Percentiles rank a stretch among this genome's conserved stretches.
These are phyloP conservation scores for Silurus lanzhouensis DNA, from an alignment of 2,797 vertebrate species.

Conservation along the genomic window DNA sequence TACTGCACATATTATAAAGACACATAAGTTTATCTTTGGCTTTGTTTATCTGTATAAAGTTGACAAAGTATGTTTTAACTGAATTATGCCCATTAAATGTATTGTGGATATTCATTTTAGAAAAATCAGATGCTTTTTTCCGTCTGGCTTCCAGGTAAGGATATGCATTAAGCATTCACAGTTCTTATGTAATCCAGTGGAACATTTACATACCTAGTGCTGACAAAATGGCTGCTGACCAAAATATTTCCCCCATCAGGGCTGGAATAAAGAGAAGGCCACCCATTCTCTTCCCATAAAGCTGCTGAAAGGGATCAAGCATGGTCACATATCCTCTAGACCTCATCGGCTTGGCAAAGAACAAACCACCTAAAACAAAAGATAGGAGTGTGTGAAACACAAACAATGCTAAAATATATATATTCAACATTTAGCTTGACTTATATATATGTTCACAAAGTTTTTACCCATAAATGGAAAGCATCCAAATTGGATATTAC, in stretches of 20 bases:
- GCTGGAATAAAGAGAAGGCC: constrained; percentile 96
- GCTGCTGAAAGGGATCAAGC: constrained; percentile 96
- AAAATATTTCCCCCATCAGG: constrained; percentile 98
- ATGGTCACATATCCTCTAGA: constrained; percentile 96
- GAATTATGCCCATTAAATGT: neutral
- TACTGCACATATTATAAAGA: no score
- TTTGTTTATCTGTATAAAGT: neutral
- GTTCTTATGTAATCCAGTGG: neutral
- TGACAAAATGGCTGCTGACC: constrained; percentile 96
- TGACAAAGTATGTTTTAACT: neutral
- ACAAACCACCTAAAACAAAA: constrained; percentile 83
- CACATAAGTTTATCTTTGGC: neutral
- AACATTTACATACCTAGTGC: constrained; percentile 84
- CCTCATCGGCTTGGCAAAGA: constrained; percentile 98
- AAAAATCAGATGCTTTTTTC: neutral
- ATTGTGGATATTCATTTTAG: neutral
- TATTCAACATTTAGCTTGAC: neutral
- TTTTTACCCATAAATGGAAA: neutral
- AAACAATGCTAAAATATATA: neutral
- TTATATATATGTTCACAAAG: neutral
- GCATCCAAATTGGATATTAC: neutral
- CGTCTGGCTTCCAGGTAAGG: neutral
- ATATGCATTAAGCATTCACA: neutral
- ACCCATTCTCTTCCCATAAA: constrained; percentile 96
- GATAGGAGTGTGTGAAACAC: neutral